Evolutionary conservation across 2,888 invertebrate genomes (phyloP), one percentile per base, ranked within the genome.

Genomic region (Eustalomyia histrio): DNA sequence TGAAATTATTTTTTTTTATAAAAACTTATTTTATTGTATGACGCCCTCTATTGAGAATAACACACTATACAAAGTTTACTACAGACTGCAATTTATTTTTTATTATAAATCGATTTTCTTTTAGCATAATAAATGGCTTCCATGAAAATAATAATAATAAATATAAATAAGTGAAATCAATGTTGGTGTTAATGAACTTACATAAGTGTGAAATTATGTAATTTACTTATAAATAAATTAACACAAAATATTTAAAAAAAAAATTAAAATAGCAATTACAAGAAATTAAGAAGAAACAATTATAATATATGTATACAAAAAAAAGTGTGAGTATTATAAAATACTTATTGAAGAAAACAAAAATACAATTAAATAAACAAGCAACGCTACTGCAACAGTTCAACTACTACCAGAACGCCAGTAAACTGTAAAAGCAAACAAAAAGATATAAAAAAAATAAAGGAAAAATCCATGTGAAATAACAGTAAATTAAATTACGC

Each of bases 401-500:
- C 3, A 47, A 47, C 6, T n/a, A 14, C 9, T n/a, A 47, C 2
- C n/a, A 7, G 43, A 47, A 47, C 1, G 1, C 43, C 14, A 47
- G 14, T 6, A 47, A 47, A 47, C 2, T n/a, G 9, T 7, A 47
- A 47, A 47, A 47, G 2, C 43, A n/a, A 47, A 14, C 14, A 29
- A 29, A 29, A 29, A 21, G 21, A 21, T 21, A 3, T 2, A 9
- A 43, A 47, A n/a, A 47, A 47, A 47, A n/a, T 6, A n/a, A n/a
- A 12, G 12, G 12, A 14, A 47, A 47, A 47, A 47, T 47, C 14
- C 2, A n/a, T 12, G 39, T 39, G 12, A 39, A 10, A n/a, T 1
- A n/a, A 3, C n/a, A n/a, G n/a, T n/a, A 47, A 47, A 47, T 47
- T 47, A n/a, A 47, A 47, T 47, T 47, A 47, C 39, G 39, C 39